These are phyloP conservation scores for Dendrocincla fuliginosa DNA, from an alignment of 2,797 vertebrate genomes.

Conservation along the genomic window DNA sequence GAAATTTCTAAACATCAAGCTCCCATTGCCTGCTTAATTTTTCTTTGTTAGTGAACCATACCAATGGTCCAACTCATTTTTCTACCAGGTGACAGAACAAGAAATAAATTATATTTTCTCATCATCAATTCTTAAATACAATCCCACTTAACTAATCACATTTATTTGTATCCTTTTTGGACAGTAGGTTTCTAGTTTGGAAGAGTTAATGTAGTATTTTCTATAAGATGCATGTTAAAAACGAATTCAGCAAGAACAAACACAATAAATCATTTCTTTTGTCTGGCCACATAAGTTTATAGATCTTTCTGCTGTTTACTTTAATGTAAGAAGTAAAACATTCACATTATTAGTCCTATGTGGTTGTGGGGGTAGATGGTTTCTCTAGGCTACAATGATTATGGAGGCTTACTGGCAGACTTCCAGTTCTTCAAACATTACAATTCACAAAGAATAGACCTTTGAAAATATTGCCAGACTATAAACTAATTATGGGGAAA, in stretches of 20 bases:
- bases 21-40: neutral
- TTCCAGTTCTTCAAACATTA: neutral
- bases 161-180: neutral
- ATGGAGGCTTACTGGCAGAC: neutral
- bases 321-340: neutral
- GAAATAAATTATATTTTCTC: neutral
- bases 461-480: neutral
- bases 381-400: neutral
- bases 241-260: neutral
- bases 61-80: neutral
- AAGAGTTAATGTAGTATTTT: neutral
- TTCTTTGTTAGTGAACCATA: neutral
- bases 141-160: neutral
- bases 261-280: constrained; percentile 8
- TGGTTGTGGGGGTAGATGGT: neutral
- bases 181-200: neutral
- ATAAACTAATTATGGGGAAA: neutral
- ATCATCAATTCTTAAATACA: neutral
- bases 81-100: neutral
- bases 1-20: neutral
- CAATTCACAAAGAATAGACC: neutral
- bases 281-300: neutral
- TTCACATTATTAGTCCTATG: neutral
- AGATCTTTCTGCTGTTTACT: neutral
- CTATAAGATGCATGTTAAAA: neutral